Conservation (phyloP, 1,140 invertebrate species). For the Bombus cullumanus region DNA sequence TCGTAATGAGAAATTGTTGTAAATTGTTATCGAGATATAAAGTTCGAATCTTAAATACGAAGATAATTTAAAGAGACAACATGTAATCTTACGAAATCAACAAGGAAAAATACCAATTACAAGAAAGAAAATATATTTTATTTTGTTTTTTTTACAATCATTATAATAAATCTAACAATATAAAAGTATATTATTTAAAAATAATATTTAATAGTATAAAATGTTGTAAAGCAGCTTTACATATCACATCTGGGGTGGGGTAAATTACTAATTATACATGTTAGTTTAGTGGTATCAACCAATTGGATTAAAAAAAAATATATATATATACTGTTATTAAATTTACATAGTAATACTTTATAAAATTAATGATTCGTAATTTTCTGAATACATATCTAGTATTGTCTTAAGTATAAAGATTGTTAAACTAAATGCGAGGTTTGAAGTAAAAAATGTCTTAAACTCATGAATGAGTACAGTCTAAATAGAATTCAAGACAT, state of each 20-base stretch:
- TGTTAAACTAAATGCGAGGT: conserved; percentile 1
- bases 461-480: not conserved
- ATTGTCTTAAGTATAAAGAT: not conserved
- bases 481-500: not conserved
- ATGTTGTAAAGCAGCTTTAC: conserved; percentile 81
- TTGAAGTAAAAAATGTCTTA: not conserved
- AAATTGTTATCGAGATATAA: not conserved
- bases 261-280: conserved; percentile 69
- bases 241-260: conserved; percentile 81
- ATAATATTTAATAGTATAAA: conserved; percentile 78
- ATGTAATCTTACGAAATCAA: not conserved
- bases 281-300: conserved; percentile 51
- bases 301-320: conserved; percentile 50
- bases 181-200: conserved; percentile 77
- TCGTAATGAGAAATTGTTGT: not conserved
- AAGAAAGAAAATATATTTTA: conserved; percentile 53
- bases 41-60: not conserved
- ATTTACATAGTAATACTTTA: not conserved
- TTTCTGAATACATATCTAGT: not conserved
- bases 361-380: not conserved
- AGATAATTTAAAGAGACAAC: not conserved
- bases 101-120: not conserved
- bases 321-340: not conserved
- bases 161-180: conserved; percentile 74
- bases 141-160: conserved; percentile 71